Evolutionary conservation across 2,113 vertebrate species (phyloP).

Genomic region (Lipophrys pholis): DNA sequence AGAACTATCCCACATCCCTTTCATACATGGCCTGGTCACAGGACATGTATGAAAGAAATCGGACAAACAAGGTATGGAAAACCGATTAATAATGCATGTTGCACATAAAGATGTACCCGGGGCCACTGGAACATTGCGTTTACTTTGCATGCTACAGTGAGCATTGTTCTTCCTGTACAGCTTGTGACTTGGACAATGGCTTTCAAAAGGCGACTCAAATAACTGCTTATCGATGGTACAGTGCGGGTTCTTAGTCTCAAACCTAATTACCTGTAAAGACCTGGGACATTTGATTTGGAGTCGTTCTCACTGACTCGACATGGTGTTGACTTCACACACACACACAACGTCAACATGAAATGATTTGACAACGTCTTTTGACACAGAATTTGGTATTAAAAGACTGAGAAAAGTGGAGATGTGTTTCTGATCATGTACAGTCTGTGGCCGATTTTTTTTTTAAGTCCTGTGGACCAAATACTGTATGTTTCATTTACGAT

Average conservation of each 20-base stretch:
- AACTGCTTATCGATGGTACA: not conserved
- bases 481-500: no score
- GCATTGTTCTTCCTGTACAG: slow-evolving; percentile 13
- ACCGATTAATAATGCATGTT: slow-evolving; percentile 68
- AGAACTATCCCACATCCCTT: no score
- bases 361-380: no score
- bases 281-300: not conserved
- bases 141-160: slow-evolving; percentile 26
- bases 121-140: slow-evolving; percentile 12
- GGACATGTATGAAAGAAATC: not conserved
- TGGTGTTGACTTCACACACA: not conserved
- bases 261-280: not conserved
- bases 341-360: not conserved
- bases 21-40: no score
- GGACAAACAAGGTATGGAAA: slow-evolving; percentile 59
- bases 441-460: no score
- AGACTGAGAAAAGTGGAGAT: no score
- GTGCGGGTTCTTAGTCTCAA: not conserved
- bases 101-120: slow-evolving; percentile 32
- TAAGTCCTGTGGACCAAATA: no score
- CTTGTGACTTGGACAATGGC: slow-evolving; percentile 5
- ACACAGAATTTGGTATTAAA: no score
- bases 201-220: not conserved
- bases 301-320: not conserved
- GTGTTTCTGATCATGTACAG: no score